These are phyloP conservation scores for Azorinus chamasolen DNA, from an alignment of 2,888 invertebrate genomes.

Conservation along the genomic window DNA sequence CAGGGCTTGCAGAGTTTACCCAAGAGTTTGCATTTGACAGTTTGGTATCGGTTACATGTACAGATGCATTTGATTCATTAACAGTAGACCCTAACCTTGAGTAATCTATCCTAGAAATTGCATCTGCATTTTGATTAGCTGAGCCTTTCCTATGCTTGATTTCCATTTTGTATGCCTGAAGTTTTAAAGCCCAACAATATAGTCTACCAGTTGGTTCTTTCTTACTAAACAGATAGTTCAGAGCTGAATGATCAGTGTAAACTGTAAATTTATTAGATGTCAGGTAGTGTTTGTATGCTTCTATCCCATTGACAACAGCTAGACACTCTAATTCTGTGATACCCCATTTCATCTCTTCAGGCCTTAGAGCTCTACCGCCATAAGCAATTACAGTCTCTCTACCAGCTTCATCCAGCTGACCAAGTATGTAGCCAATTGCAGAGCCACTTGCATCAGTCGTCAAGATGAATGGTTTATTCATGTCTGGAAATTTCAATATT, in stretches of 20 bases:
- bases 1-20: too few relatives aligned
- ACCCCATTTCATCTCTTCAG: too few relatives aligned
- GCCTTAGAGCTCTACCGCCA: constrained; percentile 85
- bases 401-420: constrained; percentile 45
- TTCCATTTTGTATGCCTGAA: constrained; percentile 49
- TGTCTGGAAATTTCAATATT: constrained; percentile 56
- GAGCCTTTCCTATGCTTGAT: constrained; percentile 36
- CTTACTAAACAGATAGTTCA: constrained; percentile 25
- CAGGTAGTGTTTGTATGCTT: constrained; percentile 54
- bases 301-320: constrained; percentile 59
- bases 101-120: constrained; percentile 20
- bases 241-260: constrained; percentile 63
- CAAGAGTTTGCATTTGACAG: too few relatives aligned
- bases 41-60: too few relatives aligned
- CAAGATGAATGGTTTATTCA: constrained; percentile 49
- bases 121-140: constrained; percentile 39
- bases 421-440: constrained; percentile 59
- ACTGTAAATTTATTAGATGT: constrained; percentile 49
- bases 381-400: constrained; percentile 59
- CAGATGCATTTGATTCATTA: too few relatives aligned
- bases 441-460: constrained; percentile 53
- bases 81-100: too few relatives aligned
- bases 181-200: constrained; percentile 42
- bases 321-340: constrained; percentile 61
- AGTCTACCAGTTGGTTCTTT: constrained; percentile 38